Evolutionary conservation across 2,888 invertebrate species (phyloP).

Genomic region (Eilema sororculum): DNA sequence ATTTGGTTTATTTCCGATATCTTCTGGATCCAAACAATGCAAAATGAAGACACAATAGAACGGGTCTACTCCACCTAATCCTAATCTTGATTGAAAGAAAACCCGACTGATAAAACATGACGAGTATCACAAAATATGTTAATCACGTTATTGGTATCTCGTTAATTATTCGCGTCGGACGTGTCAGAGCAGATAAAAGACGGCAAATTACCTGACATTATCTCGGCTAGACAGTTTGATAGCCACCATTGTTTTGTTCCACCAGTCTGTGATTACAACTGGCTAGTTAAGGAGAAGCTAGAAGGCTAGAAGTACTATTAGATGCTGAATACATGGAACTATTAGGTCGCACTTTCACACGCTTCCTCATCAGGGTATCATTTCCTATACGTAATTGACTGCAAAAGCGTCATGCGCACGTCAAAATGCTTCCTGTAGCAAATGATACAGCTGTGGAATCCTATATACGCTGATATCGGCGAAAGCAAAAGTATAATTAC

Average conservation of each 20-base stretch:
- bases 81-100: not conserved
- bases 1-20: no score
- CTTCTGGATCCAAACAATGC: no score
- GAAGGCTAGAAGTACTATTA: conserved; percentile 4
- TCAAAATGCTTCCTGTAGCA: no score
- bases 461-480: no score
- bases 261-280: not conserved
- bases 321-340: not conserved
- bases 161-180: not conserved
- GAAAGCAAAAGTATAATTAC: no score
- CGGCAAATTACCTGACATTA: not conserved
- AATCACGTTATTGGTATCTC: not conserved
- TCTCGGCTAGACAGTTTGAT: not conserved
- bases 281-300: not conserved
- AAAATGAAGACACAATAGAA: no score
- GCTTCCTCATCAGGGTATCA: not conserved
- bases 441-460: no score
- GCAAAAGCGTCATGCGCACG: no score
- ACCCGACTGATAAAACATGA: not conserved
- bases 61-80: no score
- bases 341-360: not conserved
- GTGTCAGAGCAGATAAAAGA: not conserved
- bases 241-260: not conserved
- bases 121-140: not conserved
- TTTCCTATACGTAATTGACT: no score